Conservation (phyloP, 2,113 vertebrate genomes). For the Mormyrus lacerda region DNA sequence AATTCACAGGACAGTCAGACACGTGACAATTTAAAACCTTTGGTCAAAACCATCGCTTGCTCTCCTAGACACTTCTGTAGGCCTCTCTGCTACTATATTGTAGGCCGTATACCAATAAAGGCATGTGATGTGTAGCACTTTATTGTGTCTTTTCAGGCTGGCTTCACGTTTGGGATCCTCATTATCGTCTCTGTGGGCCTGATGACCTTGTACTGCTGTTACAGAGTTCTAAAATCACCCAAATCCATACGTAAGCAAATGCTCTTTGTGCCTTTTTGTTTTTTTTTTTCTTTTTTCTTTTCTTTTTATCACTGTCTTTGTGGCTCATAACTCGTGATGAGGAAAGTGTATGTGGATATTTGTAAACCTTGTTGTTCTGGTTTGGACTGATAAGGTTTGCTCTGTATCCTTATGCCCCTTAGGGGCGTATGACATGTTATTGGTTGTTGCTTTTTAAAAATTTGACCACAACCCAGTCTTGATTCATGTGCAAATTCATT, state of each 20-base stretch:
- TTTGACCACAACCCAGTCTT: neutral
- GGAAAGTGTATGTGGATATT: neutral
- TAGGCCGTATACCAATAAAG: neutral
- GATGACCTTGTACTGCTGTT: constrained; percentile 91
- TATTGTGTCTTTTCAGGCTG: constrained; percentile 66
- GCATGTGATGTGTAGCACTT: neutral
- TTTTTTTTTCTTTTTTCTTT: neutral
- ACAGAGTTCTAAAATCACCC: constrained; percentile 81
- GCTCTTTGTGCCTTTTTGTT: neutral
- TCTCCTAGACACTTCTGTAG: neutral
- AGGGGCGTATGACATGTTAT: neutral
- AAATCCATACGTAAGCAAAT: constrained; percentile 75
- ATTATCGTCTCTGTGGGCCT: constrained; percentile 76
- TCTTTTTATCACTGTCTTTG: neutral
- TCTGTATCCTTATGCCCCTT: neutral
- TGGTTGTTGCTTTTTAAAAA: neutral
- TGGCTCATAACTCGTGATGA: neutral
- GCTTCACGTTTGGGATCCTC: constrained; percentile 83
- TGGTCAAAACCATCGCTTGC: neutral
- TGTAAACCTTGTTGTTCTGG: neutral
- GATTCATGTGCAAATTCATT: neutral
- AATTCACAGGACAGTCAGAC: neutral
- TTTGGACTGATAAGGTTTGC: neutral
- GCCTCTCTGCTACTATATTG: neutral
- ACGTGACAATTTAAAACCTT: neutral